Evolutionary conservation across 2,113 vertebrate genomes (phyloP), one percentile per base, ranked within the genome.

Genomic region (Symphodus melops): DNA sequence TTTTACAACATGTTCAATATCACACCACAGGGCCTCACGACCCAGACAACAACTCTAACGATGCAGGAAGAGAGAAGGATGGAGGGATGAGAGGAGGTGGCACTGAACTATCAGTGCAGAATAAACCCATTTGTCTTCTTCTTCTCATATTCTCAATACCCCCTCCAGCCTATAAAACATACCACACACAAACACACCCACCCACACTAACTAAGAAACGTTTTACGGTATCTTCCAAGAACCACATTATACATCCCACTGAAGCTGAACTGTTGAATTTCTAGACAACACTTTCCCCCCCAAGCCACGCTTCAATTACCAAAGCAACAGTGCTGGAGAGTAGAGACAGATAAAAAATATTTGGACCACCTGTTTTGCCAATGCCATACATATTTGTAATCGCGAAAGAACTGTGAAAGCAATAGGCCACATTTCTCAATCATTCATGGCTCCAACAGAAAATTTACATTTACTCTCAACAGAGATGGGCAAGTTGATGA

Each of bases 1-100:
- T 91, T 93, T 91, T 91, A 89, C 91, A 91, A 84, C 85, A 82
- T 85, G 84, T 85, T 90, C 86, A 86, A 88, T 91, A 91, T 87
- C 77, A 71, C 86, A 91, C 92, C 90, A 69, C 77, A 73, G 91
- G 92, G 88, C 79, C 82, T 79, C 72, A 9, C 87, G 80, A 84
- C 68, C 62, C 58, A 82, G 86, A 86, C 87, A 87, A 57, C 82
- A 85, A 55, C 75, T 84, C 79, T 83, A 88, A 87, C 69, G 62
- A 88, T 84, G 87, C 81, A 78, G 79, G 55, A 59, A 68, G 57
- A 72, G 81, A 51, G 68, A 53, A 54, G 59, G 69, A 84, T 44
- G 81, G 81, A 68, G 48, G 74, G 76, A 85, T 87, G 70, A 75
- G 75, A 75, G 74, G 49, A 81, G 72, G 79, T 73, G 78, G 77